Conservation (phyloP, 2,797 vertebrate genomes). For the Lepilemur ruficaudatus region DNA sequence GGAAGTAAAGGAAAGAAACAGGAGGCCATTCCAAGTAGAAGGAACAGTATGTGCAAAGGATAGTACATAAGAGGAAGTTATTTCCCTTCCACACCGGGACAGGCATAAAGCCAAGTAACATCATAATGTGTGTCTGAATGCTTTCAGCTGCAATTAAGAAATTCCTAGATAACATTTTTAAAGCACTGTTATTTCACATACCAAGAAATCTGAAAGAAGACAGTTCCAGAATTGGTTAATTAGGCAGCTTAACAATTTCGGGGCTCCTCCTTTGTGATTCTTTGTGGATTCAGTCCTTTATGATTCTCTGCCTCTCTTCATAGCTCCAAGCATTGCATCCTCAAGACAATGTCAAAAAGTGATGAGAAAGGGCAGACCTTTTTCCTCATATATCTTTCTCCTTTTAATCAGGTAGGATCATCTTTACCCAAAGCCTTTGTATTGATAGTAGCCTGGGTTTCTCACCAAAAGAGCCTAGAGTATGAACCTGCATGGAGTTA, state of each 20-base stretch:
- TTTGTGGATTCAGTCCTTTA: not conserved
- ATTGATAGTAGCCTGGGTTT: not conserved
- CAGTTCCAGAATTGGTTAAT: not conserved
- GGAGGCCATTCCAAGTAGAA: not conserved
- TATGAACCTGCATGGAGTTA: not conserved
- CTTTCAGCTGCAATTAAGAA: not conserved
- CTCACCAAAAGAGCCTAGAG: not conserved
- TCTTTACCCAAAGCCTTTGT: not conserved
- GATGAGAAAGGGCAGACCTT: not conserved
- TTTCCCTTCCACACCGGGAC: not conserved
- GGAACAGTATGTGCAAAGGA: not conserved
- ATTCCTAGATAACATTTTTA: conserved; percentile 17
- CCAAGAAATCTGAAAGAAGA: not conserved
- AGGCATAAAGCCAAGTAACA: not conserved
- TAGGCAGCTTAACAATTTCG: not conserved
- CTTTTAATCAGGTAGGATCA: not conserved
- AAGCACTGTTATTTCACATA: not conserved
- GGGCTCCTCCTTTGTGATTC: not conserved
- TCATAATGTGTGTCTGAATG: not conserved
- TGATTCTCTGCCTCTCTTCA: not conserved
- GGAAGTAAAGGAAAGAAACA: not conserved
- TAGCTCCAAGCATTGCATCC: not conserved
- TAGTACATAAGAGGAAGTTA: not conserved
- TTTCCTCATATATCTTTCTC: not conserved
- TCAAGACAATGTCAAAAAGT: not conserved